Evolutionary conservation across 2,113 vertebrate species (phyloP).

Genomic region (Podilymbus podiceps): DNA sequence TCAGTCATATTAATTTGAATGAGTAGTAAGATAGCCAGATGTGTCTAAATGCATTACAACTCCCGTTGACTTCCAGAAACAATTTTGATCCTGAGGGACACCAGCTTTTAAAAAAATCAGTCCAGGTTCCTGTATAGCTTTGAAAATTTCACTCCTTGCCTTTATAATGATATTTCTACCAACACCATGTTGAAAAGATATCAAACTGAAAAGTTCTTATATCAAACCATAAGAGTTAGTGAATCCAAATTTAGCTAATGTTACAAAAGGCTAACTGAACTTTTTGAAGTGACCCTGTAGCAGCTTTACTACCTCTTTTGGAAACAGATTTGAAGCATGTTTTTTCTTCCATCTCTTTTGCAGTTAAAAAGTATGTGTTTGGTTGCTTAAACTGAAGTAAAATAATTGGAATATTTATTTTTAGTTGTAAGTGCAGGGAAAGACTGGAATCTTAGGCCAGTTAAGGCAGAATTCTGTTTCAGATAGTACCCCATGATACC

Average conservation of each 20-base stretch:
- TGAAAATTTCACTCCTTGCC: not conserved
- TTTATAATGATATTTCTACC: not conserved
- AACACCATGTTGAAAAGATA: not conserved
- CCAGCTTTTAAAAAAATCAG: not conserved
- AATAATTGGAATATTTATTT: not conserved
- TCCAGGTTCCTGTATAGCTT: not conserved
- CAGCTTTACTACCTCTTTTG: not conserved
- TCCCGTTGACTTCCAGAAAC: not conserved
- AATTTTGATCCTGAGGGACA: not conserved
- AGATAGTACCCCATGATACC: not conserved
- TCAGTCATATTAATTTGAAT: not conserved
- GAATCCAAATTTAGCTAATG: not conserved
- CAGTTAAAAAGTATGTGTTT: not conserved
- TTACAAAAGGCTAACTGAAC: not conserved
- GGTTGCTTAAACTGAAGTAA: not conserved
- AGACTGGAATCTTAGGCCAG: not conserved
- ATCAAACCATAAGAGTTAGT: not conserved
- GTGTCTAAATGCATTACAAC: not conserved
- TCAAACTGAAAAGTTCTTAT: not conserved
- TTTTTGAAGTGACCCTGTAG: not conserved
- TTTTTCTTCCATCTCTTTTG: not conserved
- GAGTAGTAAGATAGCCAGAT: not conserved
- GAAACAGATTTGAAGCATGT: not conserved
- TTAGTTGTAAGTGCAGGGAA: not conserved
- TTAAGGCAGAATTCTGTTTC: not conserved